phyloP scores from a whole-genome alignment of 2,888 invertebrate species.

The Ernsta delagoae region DNA sequence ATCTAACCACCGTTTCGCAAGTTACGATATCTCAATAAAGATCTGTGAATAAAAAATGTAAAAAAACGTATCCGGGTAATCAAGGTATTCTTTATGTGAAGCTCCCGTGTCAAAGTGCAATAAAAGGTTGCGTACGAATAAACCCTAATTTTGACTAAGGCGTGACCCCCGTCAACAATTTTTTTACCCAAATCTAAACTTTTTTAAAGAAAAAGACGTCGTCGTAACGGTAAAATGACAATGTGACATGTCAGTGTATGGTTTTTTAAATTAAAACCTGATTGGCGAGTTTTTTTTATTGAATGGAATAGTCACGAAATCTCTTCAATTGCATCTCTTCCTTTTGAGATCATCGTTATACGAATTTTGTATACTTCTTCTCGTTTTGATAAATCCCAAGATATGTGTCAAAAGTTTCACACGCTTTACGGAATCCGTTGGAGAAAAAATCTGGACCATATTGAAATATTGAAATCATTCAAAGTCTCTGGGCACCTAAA shows the following conservation, averaged over 20 bases:
- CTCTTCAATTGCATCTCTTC: constrained; percentile 69
- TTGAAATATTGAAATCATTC: neutral
- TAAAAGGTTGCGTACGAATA: constrained; percentile 76
- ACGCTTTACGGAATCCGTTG: constrained; percentile 18
- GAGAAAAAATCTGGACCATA: neutral
- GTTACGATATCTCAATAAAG: constrained; percentile 76
- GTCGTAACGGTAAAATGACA: constrained; percentile 75
- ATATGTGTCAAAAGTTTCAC: constrained; percentile 29
- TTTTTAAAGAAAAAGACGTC: constrained; percentile 67
- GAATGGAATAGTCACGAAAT: constrained; percentile 63
- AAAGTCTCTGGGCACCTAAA: too few species aligned
- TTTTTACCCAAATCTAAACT: constrained; percentile 71
- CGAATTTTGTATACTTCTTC: constrained; percentile 32
- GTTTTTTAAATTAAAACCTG: constrained; percentile 78
- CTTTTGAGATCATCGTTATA: constrained; percentile 46
- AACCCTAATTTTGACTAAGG: constrained; percentile 80
- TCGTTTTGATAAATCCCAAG: constrained; percentile 28
- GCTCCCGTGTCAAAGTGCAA: constrained; percentile 82
- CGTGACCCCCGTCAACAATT: constrained; percentile 82
- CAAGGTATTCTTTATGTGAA: constrained; percentile 64
- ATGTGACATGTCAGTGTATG: constrained; percentile 73
- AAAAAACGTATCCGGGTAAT: constrained; percentile 72
- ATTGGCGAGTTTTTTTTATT: constrained; percentile 75
- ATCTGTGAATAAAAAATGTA: constrained; percentile 58
- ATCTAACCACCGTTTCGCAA: constrained; percentile 76